A percentile compares a stretch with the other conserved stretches of the same genome.
phyloP scores from a whole-genome alignment of 2,113 vertebrate species.

The Neotragus pygmaeus region DNA sequence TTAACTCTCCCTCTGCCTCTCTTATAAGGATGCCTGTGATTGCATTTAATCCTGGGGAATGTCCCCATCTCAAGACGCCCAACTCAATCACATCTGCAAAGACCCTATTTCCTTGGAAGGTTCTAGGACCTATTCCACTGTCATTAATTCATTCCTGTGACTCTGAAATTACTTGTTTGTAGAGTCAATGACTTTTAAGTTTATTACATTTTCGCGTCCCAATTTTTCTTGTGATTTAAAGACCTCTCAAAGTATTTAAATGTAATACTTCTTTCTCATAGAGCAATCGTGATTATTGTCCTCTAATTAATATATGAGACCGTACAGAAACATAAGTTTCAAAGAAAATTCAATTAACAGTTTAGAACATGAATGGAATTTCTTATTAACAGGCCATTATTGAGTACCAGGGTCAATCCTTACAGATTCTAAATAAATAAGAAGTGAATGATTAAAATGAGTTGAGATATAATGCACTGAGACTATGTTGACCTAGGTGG shows the following conservation, averaged over 20 bases:
- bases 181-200: neutral
- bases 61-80: neutral
- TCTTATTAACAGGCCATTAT: neutral
- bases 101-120: neutral
- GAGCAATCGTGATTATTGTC: neutral
- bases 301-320: neutral
- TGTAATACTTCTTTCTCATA: neutral
- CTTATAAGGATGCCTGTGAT: neutral
- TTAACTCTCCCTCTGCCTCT: neutral
- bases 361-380: neutral
- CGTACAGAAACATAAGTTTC: neutral
- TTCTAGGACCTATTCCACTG: neutral
- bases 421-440: constrained; percentile 27
- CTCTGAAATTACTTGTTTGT: neutral
- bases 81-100: neutral
- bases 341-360: neutral
- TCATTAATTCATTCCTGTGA: neutral
- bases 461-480: neutral
- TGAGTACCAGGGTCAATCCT: neutral
- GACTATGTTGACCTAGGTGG: neutral
- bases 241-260: neutral
- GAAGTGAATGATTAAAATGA: neutral
- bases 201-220: neutral
- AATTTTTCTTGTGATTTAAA: neutral
- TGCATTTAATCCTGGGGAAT: neutral